Conservation (phyloP, 2,888 invertebrate species). For the Xestia sexstrigata region DNA sequence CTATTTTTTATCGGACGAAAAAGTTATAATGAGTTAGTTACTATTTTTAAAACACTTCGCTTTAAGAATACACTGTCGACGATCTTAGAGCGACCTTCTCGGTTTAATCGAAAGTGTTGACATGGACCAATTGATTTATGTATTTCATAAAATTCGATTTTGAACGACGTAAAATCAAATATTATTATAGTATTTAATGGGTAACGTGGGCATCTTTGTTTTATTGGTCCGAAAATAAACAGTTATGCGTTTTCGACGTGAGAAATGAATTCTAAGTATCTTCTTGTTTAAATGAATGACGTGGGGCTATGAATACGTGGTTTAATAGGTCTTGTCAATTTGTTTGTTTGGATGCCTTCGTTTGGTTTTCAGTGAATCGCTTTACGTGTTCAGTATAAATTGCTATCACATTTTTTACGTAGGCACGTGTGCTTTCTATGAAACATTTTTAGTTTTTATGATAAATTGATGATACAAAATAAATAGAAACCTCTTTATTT, state of each 20-base stretch:
- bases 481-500: constrained; percentile 49
- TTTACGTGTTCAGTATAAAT: constrained; percentile 45
- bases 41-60: constrained; percentile 87
- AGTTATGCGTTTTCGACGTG: constrained; percentile 69
- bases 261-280: constrained; percentile 69
- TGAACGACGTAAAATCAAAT: constrained; percentile 84
- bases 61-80: constrained; percentile 83
- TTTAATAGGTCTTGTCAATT: constrained; percentile 67
- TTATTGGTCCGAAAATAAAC: constrained; percentile 80
- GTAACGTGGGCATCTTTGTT: constrained; percentile 80
- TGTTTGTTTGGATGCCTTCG: constrained; percentile 53
- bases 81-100: constrained; percentile 82
- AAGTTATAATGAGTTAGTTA: constrained; percentile 87
- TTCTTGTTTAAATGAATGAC: constrained; percentile 63
- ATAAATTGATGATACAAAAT: constrained; percentile 49
- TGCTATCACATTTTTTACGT: constrained; percentile 49
- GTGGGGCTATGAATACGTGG: constrained; percentile 63
- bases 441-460: constrained; percentile 27
- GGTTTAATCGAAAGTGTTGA: constrained; percentile 89
- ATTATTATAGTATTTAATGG: constrained; percentile 82
- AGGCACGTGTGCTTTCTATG: constrained; percentile 28
- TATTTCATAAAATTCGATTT: constrained; percentile 81
- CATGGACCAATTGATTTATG: constrained; percentile 85
- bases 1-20: constrained; percentile 86
- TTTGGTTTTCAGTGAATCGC: constrained; percentile 38